Base-by-base conservation (phyloP, 2,797 vertebrate genomes). In the Oreochromis mossambicus region DNA sequence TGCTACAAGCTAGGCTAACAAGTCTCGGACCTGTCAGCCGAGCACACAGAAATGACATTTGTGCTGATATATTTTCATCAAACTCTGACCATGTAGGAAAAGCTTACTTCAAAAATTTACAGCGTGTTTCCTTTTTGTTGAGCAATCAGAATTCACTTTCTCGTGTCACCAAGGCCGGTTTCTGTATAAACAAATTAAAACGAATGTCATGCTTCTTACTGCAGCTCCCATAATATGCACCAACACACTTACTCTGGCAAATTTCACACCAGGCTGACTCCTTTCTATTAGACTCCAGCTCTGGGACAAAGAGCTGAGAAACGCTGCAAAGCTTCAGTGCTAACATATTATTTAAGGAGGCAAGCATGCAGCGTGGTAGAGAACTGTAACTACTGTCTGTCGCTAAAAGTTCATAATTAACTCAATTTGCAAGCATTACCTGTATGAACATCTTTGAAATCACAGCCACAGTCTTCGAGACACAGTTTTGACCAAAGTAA, bases 311-410 rank as follows among this genome's bases (percentile, higher is more conserved):
- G 73, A 36, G 41, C 77, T 17, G 41, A 63, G 58, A 46, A 73
- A 24, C 2, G 3, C 21, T 77, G 80, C 29, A 13, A 73, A 81
- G 51, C 55, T 70, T 80, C 10, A 54, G 50, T 54, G 68, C 76
- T 78, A 43, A 70, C 81, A 83, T 83, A 54, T 78, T 82, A 83
- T 81, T 79, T 78, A 81, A 24, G 48, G 52, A 87, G 82, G 77
- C 68, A 81, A 89, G 78, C 79, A 85, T 77, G 78, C 82, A 48
- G 66, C 32, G 8, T 50, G 73, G 75, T 48, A 66, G 21, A 51
- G 78, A 70, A 63, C 76, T 55, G 78, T 78, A 50, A 38, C 63
- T 66, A 36, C 66, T 70, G 0, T 70, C 38, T 79, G 41, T 56
- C 56, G 54, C 63, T 48, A 9, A 21, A 32, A 29, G 51, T 61